Percentiles rank a stretch among this genome's conserved stretches.
phyloP scores from a whole-genome alignment of 53 echinoderm and acorn worm genomes.

The Astropecten irregularis region DNA sequence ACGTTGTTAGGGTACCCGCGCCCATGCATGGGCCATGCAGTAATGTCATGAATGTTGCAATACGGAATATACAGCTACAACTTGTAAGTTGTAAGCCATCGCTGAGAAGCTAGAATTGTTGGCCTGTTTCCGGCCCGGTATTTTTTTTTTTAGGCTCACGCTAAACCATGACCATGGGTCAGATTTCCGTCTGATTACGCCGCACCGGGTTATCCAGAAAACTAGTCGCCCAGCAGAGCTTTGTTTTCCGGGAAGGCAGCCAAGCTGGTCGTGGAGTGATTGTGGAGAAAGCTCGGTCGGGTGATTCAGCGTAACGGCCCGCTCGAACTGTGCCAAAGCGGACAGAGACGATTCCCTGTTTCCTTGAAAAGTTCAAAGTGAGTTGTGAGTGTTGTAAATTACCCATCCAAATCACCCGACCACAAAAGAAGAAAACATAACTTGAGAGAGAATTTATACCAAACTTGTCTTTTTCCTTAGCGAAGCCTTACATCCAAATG shows the following conservation, averaged over 20 bases:
- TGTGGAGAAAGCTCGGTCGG: background rate
- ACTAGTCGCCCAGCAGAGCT: slow-evolving; percentile 51
- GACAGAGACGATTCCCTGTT: too few relatives aligned
- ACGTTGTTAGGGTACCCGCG: background rate
- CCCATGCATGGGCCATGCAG: background rate
- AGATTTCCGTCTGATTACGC: slow-evolving; percentile 50
- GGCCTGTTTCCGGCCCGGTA: slow-evolving; percentile 35
- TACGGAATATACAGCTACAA: too few relatives aligned
- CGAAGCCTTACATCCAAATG: slow-evolving; percentile 22
- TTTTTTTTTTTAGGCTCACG: slow-evolving; percentile 11
- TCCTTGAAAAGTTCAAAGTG: too few relatives aligned
- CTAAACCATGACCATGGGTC: slow-evolving; percentile 35
- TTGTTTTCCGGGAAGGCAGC: slow-evolving; percentile 48
- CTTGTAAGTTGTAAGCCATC: background rate
- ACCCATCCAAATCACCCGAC: too few relatives aligned
- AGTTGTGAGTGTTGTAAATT: too few relatives aligned
- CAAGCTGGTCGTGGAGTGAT: background rate
- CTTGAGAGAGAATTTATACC: too few relatives aligned
- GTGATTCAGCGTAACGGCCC: background rate
- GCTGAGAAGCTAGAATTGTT: background rate
- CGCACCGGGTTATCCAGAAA: slow-evolving; percentile 53
- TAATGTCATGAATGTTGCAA: background rate
- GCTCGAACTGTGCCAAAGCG: too few relatives aligned
- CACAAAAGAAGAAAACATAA: too few relatives aligned
- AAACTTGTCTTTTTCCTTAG: too few relatives aligned